Evolutionary conservation across 2,113 vertebrate genomes (phyloP), one percentile per base, ranked within the genome.

Genomic region (Uria lomvia): DNA sequence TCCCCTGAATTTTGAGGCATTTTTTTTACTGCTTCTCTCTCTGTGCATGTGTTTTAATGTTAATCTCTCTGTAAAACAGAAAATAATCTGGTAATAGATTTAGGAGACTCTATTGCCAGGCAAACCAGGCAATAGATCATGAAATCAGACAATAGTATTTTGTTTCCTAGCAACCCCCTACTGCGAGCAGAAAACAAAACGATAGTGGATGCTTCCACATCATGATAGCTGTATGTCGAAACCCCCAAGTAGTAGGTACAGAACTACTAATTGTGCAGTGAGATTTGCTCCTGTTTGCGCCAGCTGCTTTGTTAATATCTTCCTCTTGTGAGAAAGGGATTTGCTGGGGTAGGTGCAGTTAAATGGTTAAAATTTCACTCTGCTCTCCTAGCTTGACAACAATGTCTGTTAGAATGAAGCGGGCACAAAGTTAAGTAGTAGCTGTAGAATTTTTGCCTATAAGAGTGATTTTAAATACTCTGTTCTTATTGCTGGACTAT

Each of bases 101-200:
- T 96, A 93, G 91, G 97, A 97, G 97, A 91, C 82, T 86, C 97
- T 97, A 97, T 96, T 96, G 96, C 96, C 73, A 91, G 87, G 93
- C 94, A 96, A 97, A 94, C 88, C 94, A 96, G 93, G 97, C 97
- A 94, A 97, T 97, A 97, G 98, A 97, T 98, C 97, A 97, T 96
- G 92, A 96, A 97, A 98, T 97, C 97, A 97, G 97, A 98, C 97
- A 98, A 97, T 98, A 97, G 97, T 97, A 97, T 98, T 98, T 98
- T 98, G 97, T 98, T 98, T 97, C 97, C 97, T 97, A 98, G 98
- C 98, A 98, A 98, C 97, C 97, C 95, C 96, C 92, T 97, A 89
- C 97, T 96, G 97, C 85, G 97, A 98, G 95, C 94, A 96, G 97
- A 98, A 97, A 98, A 98, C 96, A 98, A 98, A 98, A 96, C 83